Evolutionary conservation across 2,113 vertebrate species (phyloP).

Genomic region (Corythaixoides concolor): DNA sequence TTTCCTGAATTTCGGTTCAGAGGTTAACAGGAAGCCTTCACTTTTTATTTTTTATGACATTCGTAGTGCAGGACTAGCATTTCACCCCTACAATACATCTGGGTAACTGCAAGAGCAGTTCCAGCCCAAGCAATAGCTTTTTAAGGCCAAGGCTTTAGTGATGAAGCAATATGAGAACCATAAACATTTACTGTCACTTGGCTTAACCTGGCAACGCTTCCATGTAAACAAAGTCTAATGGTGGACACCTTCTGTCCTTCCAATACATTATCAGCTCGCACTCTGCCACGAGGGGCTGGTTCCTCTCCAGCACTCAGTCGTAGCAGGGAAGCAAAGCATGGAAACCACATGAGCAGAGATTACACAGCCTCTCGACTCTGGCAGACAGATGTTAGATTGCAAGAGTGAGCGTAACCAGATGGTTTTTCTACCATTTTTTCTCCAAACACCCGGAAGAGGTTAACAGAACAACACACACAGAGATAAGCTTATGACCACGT

Average conservation of each 20-base stretch:
- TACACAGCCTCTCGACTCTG: neutral
- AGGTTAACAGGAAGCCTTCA: neutral
- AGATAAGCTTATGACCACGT: neutral
- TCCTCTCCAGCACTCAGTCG: neutral
- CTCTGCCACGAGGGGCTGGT: fast-evolving
- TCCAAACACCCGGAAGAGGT: neutral
- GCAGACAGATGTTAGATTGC: constrained; percentile 27
- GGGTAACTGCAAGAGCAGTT: neutral
- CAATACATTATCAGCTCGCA: neutral
- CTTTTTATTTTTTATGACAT: neutral
- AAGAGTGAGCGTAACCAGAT: neutral
- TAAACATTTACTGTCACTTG: neutral
- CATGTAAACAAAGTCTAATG: neutral
- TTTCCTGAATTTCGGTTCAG: neutral
- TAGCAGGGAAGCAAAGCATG: neutral
- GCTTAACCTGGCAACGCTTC: neutral
- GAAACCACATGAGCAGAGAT: constrained; percentile 12
- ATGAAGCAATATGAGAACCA: neutral
- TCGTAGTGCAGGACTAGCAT: neutral
- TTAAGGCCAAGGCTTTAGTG: neutral
- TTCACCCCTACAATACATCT: neutral
- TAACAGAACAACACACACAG: neutral
- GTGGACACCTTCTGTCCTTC: neutral
- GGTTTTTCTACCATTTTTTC: neutral
- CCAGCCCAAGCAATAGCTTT: neutral